Conservation (phyloP, 2,888 invertebrate species). For the Drosophila buzzatii region DNA sequence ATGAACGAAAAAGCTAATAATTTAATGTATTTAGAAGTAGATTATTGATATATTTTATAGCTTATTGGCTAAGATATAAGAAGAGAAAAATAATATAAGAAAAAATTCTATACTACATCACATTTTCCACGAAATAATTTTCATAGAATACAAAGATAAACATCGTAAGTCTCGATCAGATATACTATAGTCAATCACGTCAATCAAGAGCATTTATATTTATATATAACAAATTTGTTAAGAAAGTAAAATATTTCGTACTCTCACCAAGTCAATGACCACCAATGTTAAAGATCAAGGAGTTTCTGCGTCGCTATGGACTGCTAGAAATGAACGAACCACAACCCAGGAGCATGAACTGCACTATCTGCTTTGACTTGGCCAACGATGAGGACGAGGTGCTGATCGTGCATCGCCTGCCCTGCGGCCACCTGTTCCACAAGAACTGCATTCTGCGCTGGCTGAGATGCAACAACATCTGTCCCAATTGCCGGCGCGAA, state of each 20-base stretch:
- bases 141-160: background rate
- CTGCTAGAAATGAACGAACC: background rate
- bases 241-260: conserved; percentile 3
- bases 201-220: background rate
- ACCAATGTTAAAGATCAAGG: conserved; percentile 25
- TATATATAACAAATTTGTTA: background rate
- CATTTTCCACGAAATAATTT: background rate
- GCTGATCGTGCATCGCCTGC: conserved; percentile 8
- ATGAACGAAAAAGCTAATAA: no score
- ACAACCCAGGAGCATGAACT: background rate
- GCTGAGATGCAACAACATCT: conserved; percentile 21
- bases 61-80: no score
- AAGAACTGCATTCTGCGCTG: conserved; percentile 34
- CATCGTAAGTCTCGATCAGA: background rate
- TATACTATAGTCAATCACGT: background rate
- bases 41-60: no score
- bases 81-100: no score
- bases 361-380: conserved; percentile 34
- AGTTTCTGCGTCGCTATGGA: conserved; percentile 16
- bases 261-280: background rate
- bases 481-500: conserved; percentile 27
- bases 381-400: conserved; percentile 18
- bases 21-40: no score
- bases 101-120: background rate
- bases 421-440: conserved; percentile 34